A percentile compares a stretch with the other conserved stretches of the same genome.
Conservation (phyloP, 2,797 vertebrate genomes). For the Sebastes trivittatus region DNA sequence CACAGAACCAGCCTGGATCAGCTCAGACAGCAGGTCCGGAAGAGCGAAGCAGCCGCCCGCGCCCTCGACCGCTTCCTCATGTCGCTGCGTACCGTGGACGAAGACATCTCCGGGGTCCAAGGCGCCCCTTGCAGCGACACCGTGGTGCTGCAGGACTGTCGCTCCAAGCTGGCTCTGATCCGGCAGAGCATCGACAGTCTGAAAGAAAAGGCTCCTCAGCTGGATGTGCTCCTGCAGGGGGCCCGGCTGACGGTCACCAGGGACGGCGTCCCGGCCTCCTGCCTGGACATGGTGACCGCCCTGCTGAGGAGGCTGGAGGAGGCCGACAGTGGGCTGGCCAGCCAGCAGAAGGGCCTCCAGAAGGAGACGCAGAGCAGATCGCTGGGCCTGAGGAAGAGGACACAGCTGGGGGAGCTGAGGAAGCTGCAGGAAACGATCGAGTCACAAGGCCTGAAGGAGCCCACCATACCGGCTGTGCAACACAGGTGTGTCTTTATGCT, state of each 20-base stretch:
- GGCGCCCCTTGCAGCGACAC: slow-evolving; percentile 60
- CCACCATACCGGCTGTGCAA: slow-evolving; percentile 92
- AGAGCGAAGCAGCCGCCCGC: slow-evolving; percentile 81
- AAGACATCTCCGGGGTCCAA: slow-evolving; percentile 69
- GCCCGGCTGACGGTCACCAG: slow-evolving; percentile 83
- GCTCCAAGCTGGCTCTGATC: slow-evolving; percentile 67
- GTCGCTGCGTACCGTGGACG: slow-evolving; percentile 82
- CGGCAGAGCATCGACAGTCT: slow-evolving; percentile 80
- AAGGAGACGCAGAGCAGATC: slow-evolving; percentile 74
- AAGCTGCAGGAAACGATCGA: slow-evolving; percentile 82
- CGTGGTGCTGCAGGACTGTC: slow-evolving; percentile 61
- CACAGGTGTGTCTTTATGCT: slow-evolving; percentile 81
- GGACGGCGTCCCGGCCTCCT: slow-evolving; percentile 69
- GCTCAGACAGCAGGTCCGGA: slow-evolving; percentile 82
- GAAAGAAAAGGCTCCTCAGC: slow-evolving; percentile 83
- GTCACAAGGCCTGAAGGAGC: slow-evolving; percentile 88
- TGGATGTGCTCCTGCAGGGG: slow-evolving; percentile 85
- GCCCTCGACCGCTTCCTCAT: slow-evolving; percentile 89
- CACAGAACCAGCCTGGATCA: slow-evolving; percentile 86
- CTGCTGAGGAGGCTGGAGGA: slow-evolving; percentile 76
- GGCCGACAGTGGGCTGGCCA: slow-evolving; percentile 60
- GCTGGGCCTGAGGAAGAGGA: slow-evolving; percentile 78
- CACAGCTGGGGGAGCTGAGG: slow-evolving; percentile 84
- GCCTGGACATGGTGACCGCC: slow-evolving; percentile 78
- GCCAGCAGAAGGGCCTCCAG: slow-evolving; percentile 70